Base-by-base conservation (phyloP, 2,797 vertebrate species). In the Danio albolineatus region DNA sequence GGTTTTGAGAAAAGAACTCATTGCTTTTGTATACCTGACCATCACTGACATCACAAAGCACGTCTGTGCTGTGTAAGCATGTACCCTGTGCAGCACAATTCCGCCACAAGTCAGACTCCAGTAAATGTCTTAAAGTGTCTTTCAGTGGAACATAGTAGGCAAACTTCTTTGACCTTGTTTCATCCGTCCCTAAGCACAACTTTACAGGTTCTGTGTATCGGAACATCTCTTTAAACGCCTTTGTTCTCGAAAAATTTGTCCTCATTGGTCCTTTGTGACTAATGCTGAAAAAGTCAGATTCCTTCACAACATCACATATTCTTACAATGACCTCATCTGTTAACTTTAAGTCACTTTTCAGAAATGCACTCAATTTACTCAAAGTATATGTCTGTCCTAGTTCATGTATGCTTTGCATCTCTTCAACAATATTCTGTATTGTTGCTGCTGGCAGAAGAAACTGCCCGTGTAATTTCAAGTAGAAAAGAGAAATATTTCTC, bases 141-240 rank as follows among this genome's bases (percentile, higher is more conserved):
- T 61, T 39, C 28, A 61, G 6, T 9, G 59, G 59, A 39, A 61
- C 59, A 61, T 61, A 61, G 28, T 39, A 61, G 36, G 36, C 59
- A 38, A 61, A 61, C 59, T 36, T 61, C 7, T 61, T 13, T 61
- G 59, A 61, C 59, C 59, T 61, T 41, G 59, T 61, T 61, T 61
- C 59, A 61, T 61, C 61, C 38, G 16, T 54, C 65, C 75, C 61
- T 56, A 54, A 76, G 14, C 1, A 48, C 54, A 77, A 9, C 54
- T 21, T 67, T 39, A 66, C 65, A 54, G 75, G 75, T 39, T 77
- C 61, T 66, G 53, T 43, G 38, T 61, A 41, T 61, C 12, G 61
- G 36, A 61, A 61, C 59, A 41, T 61, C 59, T 60, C 10, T 60
- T 60, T 60, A 38, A 60, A 60, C 60, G 57, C 19, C 12, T 60